Evolutionary conservation across 2,113 vertebrate species (phyloP).

Genomic region (Cepphus grylle): DNA sequence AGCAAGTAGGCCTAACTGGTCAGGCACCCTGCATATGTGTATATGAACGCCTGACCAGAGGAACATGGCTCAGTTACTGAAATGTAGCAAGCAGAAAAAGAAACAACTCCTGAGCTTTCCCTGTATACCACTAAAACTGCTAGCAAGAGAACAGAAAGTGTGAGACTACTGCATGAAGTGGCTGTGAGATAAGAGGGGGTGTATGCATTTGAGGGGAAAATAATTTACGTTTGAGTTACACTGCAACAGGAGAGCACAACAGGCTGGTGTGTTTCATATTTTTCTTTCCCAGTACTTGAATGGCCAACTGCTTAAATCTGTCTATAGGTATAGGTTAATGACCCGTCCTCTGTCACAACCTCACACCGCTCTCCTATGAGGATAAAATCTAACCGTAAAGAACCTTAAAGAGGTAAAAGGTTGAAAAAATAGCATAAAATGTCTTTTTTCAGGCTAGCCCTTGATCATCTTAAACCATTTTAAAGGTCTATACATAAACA

Average conservation of each 20-base stretch:
- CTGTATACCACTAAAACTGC: background rate
- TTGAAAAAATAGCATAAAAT: background rate
- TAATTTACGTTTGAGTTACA: background rate
- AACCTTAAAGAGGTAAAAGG: background rate
- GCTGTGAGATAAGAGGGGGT: background rate
- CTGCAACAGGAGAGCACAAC: background rate
- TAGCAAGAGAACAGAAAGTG: background rate
- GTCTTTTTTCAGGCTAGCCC: fast-evolving
- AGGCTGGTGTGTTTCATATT: background rate
- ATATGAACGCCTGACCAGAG: background rate
- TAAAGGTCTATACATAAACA: background rate
- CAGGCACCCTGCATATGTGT: background rate
- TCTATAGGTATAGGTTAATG: background rate
- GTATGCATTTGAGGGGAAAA: background rate
- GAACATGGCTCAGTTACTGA: background rate
- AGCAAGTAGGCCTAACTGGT: background rate
- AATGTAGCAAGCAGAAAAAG: background rate
- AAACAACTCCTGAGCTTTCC: background rate
- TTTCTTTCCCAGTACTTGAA: background rate
- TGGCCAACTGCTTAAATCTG: background rate
- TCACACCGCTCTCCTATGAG: background rate
- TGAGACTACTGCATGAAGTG: background rate
- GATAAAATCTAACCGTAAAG: background rate
- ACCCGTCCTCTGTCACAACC: background rate
- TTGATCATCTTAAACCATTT: background rate